Conservation (phyloP, 1,140 invertebrate genomes). For the Sycophaga agraensis region DNA sequence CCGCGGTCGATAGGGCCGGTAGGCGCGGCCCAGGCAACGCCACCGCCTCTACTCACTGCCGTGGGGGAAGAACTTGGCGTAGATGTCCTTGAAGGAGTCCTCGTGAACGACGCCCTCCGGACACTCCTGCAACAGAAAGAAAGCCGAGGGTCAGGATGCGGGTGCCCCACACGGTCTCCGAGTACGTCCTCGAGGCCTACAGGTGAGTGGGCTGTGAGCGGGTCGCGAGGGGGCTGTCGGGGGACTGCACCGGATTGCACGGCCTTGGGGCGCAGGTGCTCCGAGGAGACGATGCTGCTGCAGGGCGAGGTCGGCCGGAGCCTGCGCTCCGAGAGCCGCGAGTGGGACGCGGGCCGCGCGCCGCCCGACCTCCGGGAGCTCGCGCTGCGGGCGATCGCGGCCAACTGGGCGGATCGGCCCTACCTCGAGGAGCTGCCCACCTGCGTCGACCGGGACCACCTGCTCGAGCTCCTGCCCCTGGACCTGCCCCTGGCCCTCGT, state of each 20-base stretch:
- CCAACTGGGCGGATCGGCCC: conserved; percentile 41
- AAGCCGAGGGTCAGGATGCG: conserved; percentile 19
- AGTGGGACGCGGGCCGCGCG: conserved; percentile 39
- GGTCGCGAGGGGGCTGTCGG: no score
- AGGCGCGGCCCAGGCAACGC: no score
- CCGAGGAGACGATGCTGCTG: conserved; percentile 35
- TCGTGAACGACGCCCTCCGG: conserved; percentile 95
- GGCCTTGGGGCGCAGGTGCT: conserved; percentile 38
- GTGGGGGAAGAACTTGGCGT: conserved; percentile 97
- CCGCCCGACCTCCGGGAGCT: conserved; percentile 44
- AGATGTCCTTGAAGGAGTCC: conserved; percentile 97
- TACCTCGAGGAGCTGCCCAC: conserved; percentile 46
- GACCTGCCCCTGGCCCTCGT: conserved; percentile 47
- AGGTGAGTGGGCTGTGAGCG: no score
- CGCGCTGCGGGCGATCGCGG: conserved; percentile 38
- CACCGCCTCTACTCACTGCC: conserved; percentile 93
- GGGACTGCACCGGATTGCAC: no score
- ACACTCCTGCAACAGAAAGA: conserved; percentile 79
- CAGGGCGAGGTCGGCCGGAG: conserved; percentile 35
- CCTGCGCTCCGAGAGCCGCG: conserved; percentile 41
- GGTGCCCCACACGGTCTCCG: conserved; percentile 4
- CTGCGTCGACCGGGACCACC: conserved; percentile 38
- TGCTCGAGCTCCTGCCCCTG: conserved; percentile 49
- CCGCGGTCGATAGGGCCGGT: no score
- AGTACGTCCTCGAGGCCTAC: conserved; percentile 17